A percentile compares a stretch with the other conserved stretches of the same genome.
Conservation (phyloP, 2,888 invertebrate species). For the Dioctria linearis region DNA sequence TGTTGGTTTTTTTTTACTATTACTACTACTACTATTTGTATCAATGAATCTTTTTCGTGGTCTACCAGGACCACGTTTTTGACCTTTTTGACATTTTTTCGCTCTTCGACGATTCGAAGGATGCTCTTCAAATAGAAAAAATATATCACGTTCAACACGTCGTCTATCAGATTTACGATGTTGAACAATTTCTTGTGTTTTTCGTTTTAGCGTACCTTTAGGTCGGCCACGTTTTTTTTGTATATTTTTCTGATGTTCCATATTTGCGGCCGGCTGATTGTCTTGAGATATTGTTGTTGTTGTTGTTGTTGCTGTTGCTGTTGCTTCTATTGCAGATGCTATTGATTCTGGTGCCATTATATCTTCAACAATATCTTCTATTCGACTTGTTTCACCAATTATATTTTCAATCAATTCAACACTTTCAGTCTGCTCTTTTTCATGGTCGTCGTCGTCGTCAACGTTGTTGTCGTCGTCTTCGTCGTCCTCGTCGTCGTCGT, state of each 20-base stretch:
- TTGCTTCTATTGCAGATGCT: too few species aligned
- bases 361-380: neutral
- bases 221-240: slow-evolving; percentile 47
- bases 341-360: neutral
- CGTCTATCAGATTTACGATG: slow-evolving; percentile 69
- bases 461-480: too few species aligned
- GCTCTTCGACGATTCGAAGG: slow-evolving; percentile 56
- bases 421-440: slow-evolving; percentile 16
- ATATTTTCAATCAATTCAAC: neutral
- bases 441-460: neutral
- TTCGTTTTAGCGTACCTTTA: slow-evolving; percentile 13
- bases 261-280: slow-evolving; percentile 30
- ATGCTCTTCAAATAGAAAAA: slow-evolving; percentile 69
- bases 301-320: slow-evolving; percentile 15
- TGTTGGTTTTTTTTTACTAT: neutral
- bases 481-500: too few species aligned
- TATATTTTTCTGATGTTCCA: neutral
- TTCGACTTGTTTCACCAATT: slow-evolving; percentile 2
- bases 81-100: slow-evolving; percentile 58
- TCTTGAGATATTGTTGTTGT: slow-evolving; percentile 21
- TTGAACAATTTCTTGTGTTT: slow-evolving; percentile 43
- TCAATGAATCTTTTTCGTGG: slow-evolving; percentile 64
- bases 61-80: slow-evolving; percentile 62
- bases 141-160: slow-evolving; percentile 69
- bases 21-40: neutral